Evolutionary conservation across 2,888 invertebrate genomes (phyloP), one percentile per base, ranked within the genome.

Genomic region (Fragum whitleyi): DNA sequence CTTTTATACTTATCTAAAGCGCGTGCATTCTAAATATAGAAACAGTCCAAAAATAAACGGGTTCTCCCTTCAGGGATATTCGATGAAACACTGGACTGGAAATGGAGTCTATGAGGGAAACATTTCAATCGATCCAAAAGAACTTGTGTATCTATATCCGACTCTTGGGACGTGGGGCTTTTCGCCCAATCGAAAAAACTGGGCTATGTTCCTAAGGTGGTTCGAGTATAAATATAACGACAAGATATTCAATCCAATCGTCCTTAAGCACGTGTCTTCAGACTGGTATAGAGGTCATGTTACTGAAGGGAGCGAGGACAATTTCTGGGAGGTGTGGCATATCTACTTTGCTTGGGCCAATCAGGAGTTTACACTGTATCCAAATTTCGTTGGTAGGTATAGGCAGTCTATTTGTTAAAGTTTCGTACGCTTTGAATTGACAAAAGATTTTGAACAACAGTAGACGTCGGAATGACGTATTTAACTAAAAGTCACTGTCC

Each of bases 111-210:
- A 36, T n/a, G 32, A 32, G 9, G 32, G n/a, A 19, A 7, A 28
- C n/a, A 2, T 82, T 5, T 36, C 72, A 3, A 75, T 76, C 5
- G 55, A 72, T 32, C 3, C 23, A 6, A 53, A 75, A 29, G 32
- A 82, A 21, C 53, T 36, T n/a, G 78, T 82, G 11, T 79, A 70
- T 70, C 42, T 82, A 14, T 82, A 82, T 29, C 79, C 78, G 5
- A 76, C 73, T n/a, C 26, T 79, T 1, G 82, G 82, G 2, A 79
- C 82, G 16, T 79, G 71, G 28, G 82, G 82, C 9, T 82, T 79
- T 42, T 82, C 82, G 6, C 82, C 82, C 29, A 82, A 76, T n/a
- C 47, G 23, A 14, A 55, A 47, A 26, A 78, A 76, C 68, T 82
- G 82, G 82, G 5, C 69, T 0, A 62, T 53, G 47, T 82, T 82